A percentile compares a stretch with the other conserved stretches of the same genome.
phyloP scores from a whole-genome alignment of 2,888 invertebrate species.

The Drosophila mimica region DNA sequence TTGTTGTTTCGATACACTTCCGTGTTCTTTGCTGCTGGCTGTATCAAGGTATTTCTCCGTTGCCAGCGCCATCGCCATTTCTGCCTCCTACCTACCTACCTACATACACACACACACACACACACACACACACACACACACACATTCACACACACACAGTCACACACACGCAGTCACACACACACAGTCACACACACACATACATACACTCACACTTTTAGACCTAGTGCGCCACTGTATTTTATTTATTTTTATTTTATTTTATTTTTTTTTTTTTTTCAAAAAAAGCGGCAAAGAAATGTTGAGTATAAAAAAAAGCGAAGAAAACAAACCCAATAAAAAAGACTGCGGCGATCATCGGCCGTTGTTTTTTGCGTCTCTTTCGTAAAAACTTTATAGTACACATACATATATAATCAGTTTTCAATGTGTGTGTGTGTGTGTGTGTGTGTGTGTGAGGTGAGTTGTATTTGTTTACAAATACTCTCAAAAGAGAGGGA shows the following conservation, averaged over 20 bases:
- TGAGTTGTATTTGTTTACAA: constrained; percentile 33
- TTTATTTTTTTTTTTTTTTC: neutral
- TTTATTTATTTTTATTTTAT: neutral
- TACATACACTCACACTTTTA: constrained; percentile 1
- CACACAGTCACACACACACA: neutral
- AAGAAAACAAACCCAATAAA: constrained; percentile 40
- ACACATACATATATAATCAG: constrained; percentile 1
- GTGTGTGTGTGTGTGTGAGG: constrained; percentile 6
- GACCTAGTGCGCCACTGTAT: constrained; percentile 48
- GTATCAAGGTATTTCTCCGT: constrained; percentile 49
- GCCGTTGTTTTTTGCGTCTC: constrained; percentile 43
- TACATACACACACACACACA: constrained; percentile 8
- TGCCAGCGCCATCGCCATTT: constrained; percentile 32
- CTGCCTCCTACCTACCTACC: constrained; percentile 28
- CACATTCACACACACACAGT: neutral
- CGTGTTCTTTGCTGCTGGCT: constrained; percentile 46
- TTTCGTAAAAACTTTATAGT: constrained; percentile 33
- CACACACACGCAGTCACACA: neutral
- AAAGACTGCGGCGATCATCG: constrained; percentile 51
- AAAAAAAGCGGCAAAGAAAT: constrained; percentile 37
- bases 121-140: neutral
- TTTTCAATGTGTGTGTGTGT: neutral
- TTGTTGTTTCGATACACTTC: constrained; percentile 46
- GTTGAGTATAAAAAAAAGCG: constrained; percentile 24
- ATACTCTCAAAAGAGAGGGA: constrained; percentile 30